phyloP scores from a whole-genome alignment of 2,113 vertebrate species.

The Ursus arctos region DNA sequence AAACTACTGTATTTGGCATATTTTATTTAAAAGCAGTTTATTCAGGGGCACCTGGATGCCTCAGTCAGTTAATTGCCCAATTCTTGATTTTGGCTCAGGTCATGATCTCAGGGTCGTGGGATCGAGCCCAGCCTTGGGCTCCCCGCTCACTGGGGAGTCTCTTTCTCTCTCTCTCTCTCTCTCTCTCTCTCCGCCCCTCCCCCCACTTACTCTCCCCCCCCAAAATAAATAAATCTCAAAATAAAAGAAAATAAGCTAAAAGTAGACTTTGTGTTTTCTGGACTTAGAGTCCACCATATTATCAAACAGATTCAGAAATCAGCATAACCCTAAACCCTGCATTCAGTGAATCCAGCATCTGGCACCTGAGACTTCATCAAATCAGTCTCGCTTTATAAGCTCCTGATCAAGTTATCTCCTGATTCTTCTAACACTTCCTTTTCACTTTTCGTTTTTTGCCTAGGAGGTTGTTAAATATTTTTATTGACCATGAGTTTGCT shows the following conservation, averaged over 20 bases:
- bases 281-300: neutral
- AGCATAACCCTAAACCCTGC: neutral
- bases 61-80: neutral
- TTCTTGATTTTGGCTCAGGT: neutral
- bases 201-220: neutral
- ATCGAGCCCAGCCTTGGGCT: neutral
- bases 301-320: constrained; percentile 27
- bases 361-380: neutral
- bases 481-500: constrained; percentile 10
- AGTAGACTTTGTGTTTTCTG: neutral
- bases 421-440: neutral
- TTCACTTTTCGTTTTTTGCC: neutral
- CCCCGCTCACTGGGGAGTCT: neutral
- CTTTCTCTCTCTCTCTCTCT: neutral
- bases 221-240: neutral
- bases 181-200: neutral
- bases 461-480: neutral
- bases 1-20: neutral
- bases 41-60: neutral
- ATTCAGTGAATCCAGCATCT: neutral
- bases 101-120: neutral
- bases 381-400: neutral
- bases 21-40: constrained; percentile 16
- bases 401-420: constrained; percentile 9
- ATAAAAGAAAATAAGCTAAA: neutral